Base-by-base conservation (phyloP, 2,113 vertebrate genomes). In the Psettodes erumei region DNA sequence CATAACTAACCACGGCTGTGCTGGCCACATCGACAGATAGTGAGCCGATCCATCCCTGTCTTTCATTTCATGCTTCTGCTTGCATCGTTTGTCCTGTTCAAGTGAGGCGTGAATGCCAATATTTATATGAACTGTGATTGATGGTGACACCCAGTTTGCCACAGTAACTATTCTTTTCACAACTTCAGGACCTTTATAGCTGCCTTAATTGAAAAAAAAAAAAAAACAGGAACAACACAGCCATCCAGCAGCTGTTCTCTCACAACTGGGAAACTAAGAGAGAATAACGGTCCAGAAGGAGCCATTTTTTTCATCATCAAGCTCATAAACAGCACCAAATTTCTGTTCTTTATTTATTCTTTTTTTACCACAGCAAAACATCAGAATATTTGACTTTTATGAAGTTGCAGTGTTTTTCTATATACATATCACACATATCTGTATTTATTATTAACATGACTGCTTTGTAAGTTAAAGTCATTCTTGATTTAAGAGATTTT, bases 71-170 rank as follows among this genome's bases (percentile, higher is more conserved):
- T 9, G 40, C 66, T 19, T 69, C 47, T 47, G 45, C 48, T 48
- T 56, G 58, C 56, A 68, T 83, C 66, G 18, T 88, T 79, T 59
- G 71, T 79, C 63, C 63, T 43, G 8, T 73, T 86, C 62, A 48
- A 65, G 66, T n/a, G 42, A 58, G 23, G 43, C 13, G 8, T 71
- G 75, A 58, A 37, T 68, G 77, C 67, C 75, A 77, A 59, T 67
- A 67, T 76, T 79, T 59, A 64, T 28, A 71, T 65, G 51, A 77
- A 74, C 56, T 21, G 33, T 67, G 69, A 83, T 67, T 76, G 84
- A 80, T 72, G 61, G 8, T 45, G 81, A 84, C 69, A 72, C 56
- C 64, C 56, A 84, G 59, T 72, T 69, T 80, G 71, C 71, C 68
- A 69, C 56, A 13, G 32, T 61, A 61, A 60, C 63, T 28, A 18